Percentiles rank a stretch among this genome's conserved stretches.
These are phyloP conservation scores for Agrochola circellaris DNA, from an alignment of 2,888 invertebrate genomes.

Conservation along the genomic window DNA sequence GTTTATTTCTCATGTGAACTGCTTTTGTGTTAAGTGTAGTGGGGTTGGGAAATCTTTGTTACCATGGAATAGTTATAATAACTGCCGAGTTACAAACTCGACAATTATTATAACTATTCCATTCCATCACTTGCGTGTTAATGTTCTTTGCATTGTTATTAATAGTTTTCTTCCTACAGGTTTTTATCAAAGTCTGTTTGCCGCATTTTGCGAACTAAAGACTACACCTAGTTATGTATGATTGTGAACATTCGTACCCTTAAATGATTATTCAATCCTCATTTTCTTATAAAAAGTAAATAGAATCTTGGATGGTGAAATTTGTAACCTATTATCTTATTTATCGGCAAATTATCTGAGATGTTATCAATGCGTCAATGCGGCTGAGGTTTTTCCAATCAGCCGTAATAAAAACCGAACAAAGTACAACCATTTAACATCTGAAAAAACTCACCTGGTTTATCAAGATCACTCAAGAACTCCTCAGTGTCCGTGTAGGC, in stretches of 20 bases:
- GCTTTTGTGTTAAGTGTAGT: too few relatives aligned
- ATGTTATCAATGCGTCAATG: background rate
- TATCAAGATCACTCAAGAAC: slow-evolving; percentile 91
- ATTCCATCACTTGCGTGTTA: background rate
- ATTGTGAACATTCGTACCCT: too few relatives aligned
- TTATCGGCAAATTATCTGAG: background rate
- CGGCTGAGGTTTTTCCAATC: background rate
- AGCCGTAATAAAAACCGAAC: background rate
- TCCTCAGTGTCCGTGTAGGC: slow-evolving; percentile 91
- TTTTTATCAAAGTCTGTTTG: background rate
- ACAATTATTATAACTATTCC: too few relatives aligned
- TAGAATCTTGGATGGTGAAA: too few relatives aligned
- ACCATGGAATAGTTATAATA: background rate
- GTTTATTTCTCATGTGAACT: slow-evolving; percentile 52
- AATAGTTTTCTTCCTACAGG: background rate
- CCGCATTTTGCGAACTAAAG: too few relatives aligned
- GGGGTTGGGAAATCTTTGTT: too few relatives aligned
- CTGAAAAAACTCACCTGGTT: slow-evolving; percentile 87
- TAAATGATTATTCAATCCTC: too few relatives aligned
- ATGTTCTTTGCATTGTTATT: background rate
- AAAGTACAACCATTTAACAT: background rate
- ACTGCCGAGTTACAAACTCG: too few relatives aligned
- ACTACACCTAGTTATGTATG: too few relatives aligned
- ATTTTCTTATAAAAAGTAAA: too few relatives aligned
- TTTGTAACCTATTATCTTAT: background rate